Base-by-base conservation (phyloP, 1,140 invertebrate genomes). In the Aphis gossypii region DNA sequence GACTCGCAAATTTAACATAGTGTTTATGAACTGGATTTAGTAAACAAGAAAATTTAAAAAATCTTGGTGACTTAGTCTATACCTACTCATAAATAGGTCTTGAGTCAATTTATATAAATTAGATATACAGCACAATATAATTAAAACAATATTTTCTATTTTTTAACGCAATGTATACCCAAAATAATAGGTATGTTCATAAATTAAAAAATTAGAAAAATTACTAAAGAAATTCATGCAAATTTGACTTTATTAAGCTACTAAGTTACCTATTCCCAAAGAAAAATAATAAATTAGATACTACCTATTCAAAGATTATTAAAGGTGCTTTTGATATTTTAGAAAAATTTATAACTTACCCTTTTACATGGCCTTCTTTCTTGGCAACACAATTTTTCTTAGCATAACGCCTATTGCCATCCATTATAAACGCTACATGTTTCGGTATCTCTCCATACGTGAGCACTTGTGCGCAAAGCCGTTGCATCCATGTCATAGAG, bases 381-480 rank as follows among this genome's bases (percentile, higher is more conserved):
- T 97, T 97, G 54, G 97, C 95, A 1, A 99, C 96, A 38, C 97
- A 96, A 76, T 97, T 96, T 95, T 98, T 98, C 94, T 96, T 97
- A 1, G 99, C 99, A 96, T 97, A 99, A 94, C 99, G 96, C 94
- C 99, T 96, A 96, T 99, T 99, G 38, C 99, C 99, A 96, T 99
- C 99, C 99, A 99, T 99, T 93, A 99, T 99, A 95, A 99, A 97
- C 2, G 98, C 99, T 93, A 99, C 96, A 96, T 99, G 99, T 94
- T 96, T 96, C 1, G 99, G 99, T 94, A 99, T 96, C 41, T 96
- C 96, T 14, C 99, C 98, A 94, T 96, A 96, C 95, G 97, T 98
- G 86, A 99, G 95, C 54, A 99, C 95, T 95, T 97, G 97, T n/a
- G 98, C 96, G 94, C 97, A 97, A 41, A 98, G 95, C 87, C 96